Evolutionary conservation across 64 coral and sea anemone species (phyloP), one percentile per base, ranked within the genome.

Genomic region (Montipora sp.): DNA sequence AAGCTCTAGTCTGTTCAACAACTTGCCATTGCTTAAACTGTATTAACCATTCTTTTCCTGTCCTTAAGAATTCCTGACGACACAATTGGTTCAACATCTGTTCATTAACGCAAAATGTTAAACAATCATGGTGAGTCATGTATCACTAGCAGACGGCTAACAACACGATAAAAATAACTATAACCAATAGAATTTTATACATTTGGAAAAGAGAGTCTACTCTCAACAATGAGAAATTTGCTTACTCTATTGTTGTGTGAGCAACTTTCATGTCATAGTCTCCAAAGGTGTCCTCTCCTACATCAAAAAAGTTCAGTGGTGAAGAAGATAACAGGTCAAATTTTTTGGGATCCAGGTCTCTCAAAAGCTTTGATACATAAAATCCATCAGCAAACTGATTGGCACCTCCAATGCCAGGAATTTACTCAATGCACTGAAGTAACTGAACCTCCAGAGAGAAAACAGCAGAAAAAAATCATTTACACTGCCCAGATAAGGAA

Each of bases 381-480:
- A 96, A 96, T 3, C 95, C 95, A 94, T 96, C 92, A 1, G 69
- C 95, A 90, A 94, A 96, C 78, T 80, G 79, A 43, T 91, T 96
- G 57, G 15, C 75, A 27, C 92, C 95, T 47, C 95, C 95, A 27
- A 87, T 8, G 23, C 46, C 36, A 8, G 92, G 82, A 0, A 68
- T 69, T 68, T 96, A 88, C 19, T 91, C 59, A 16, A 96, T 75
- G 43, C 92, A 96, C 75, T 96, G 92, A 60, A 96, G 80, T 7
- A 96, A 2, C 19, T 91, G 92, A 16, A 88, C 84, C 95, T 96
- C 59, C 23, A 83, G 6, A 51, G 20, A 22, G 36, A 36, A 36
- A 36, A 36, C 36, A 36, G 36, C 36, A 36, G 36, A 2, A 36
- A 36, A 36, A 36, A 36, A 36, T 36, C 36, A 36, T 36, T 36